Evolutionary conservation across 2,797 vertebrate species (phyloP).

Genomic region (Molossus alvarezi): DNA sequence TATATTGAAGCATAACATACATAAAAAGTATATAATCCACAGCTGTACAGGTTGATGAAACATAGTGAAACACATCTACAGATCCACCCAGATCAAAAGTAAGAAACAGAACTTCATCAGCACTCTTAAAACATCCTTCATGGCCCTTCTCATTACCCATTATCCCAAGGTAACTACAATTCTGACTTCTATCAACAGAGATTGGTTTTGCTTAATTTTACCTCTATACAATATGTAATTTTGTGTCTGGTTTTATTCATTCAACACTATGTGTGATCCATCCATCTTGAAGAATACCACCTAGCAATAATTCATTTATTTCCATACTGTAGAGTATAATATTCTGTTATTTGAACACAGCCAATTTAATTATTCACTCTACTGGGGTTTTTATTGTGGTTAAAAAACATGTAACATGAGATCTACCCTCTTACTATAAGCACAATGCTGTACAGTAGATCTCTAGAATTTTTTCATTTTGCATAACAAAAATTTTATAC

Average conservation of each 20-base stretch:
- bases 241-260: background rate
- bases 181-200: background rate
- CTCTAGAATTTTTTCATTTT: background rate
- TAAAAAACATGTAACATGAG: background rate
- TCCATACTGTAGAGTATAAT: background rate
- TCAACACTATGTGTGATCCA: background rate
- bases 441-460: background rate
- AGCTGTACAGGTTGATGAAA: background rate
- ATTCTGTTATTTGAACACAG: background rate
- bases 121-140: background rate
- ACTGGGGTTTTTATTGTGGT: background rate
- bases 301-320: conserved; percentile 11
- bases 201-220: conserved; percentile 9
- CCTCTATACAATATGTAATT: background rate
- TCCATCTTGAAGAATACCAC: background rate
- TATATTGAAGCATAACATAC: background rate
- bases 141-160: background rate
- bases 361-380: background rate
- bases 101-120: background rate
- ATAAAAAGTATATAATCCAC: background rate
- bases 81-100: conserved; percentile 23
- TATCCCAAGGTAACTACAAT: background rate
- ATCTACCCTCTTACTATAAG: background rate
- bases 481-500: conserved; percentile 14
- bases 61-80: background rate